phyloP scores from a whole-genome alignment of 2,888 invertebrate species.

The Dryobotodes eremita region DNA sequence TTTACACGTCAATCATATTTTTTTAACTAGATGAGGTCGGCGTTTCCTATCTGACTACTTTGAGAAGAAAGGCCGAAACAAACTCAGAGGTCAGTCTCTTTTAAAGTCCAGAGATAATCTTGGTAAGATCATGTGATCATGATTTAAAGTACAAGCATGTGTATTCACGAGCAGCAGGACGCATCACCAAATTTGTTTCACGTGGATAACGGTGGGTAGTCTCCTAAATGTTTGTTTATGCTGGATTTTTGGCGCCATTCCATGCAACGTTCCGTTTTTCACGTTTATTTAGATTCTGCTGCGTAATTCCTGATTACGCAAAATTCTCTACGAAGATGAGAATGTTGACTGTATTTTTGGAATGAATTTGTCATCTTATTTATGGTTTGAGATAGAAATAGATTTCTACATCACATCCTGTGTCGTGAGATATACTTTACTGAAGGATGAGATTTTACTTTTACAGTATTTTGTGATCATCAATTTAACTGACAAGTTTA shows the following conservation, averaged over 20 bases:
- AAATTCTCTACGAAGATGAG: constrained; percentile 29
- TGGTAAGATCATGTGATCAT: too few relatives aligned
- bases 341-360: constrained; percentile 41
- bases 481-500: neutral
- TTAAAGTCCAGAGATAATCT: too few relatives aligned
- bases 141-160: neutral
- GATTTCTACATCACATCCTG: neutral
- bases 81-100: too few relatives aligned
- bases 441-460: neutral
- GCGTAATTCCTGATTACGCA: constrained; percentile 61
- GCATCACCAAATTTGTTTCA: constrained; percentile 42
- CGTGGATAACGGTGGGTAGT: constrained; percentile 32
- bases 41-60: too few relatives aligned
- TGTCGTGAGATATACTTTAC: constrained; percentile 1
- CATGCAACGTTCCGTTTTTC: constrained; percentile 52
- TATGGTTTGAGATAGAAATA: constrained; percentile 11
- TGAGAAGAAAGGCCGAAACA: too few relatives aligned
- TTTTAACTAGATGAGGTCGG: too few relatives aligned
- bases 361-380: constrained; percentile 31
- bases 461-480: neutral
- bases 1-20: too few relatives aligned
- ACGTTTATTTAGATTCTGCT: constrained; percentile 57
- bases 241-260: constrained; percentile 60
- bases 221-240: constrained; percentile 59
- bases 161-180: constrained; percentile 8